These are phyloP conservation scores for Talpa occidentalis DNA, from an alignment of 2,113 vertebrate species.

Conservation along the genomic window DNA sequence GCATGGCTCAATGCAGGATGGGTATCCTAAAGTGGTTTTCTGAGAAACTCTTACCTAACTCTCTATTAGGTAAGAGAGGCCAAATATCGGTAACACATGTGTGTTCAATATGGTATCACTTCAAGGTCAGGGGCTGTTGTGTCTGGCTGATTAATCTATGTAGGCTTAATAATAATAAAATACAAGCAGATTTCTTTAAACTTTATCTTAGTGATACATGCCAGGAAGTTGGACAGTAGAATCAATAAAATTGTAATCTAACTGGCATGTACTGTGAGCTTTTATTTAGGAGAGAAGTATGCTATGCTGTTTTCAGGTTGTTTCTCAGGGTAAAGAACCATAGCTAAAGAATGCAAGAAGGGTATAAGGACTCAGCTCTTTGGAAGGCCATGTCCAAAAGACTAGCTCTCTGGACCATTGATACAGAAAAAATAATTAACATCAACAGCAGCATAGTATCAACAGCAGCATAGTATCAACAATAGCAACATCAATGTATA, in stretches of 20 bases:
- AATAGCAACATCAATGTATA: not conserved
- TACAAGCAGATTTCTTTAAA: not conserved
- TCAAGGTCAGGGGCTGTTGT: not conserved
- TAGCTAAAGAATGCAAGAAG: not conserved
- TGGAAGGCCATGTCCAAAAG: not conserved
- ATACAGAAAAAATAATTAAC: not conserved
- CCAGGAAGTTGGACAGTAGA: not conserved
- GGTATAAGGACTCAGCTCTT: not conserved
- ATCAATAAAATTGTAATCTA: not conserved
- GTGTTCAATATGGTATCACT: not conserved
- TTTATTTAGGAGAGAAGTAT: not conserved
- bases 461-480: not conserved
- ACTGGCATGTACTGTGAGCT: not conserved
- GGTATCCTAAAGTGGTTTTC: not conserved
- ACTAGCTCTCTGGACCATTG: not conserved
- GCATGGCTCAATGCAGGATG: not conserved
- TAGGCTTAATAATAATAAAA: not conserved
- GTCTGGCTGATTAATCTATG: not conserved
- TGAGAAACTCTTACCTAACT: not conserved
- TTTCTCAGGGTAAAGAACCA: not conserved
- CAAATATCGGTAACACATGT: not conserved
- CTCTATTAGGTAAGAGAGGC: not conserved
- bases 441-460: not conserved
- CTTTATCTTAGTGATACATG: not conserved
- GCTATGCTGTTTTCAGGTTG: not conserved